Base-by-base conservation (phyloP, 2,113 vertebrate genomes). In the Lampris incognitus region DNA sequence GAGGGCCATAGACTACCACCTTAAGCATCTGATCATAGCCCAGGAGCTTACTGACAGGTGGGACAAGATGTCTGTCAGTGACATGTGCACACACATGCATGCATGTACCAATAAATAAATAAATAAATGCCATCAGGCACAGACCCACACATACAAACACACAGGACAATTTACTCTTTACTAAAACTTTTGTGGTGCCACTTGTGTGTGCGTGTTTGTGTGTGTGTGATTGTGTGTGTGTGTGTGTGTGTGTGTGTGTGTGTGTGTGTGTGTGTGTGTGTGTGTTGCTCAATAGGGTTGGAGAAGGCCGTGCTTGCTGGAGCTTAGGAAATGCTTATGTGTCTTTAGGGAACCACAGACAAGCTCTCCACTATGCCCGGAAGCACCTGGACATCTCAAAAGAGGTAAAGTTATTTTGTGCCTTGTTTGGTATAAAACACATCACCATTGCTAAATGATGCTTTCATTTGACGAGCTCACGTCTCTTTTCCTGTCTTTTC, bases 281-380 rank as follows among this genome's bases (percentile, higher is more conserved):
- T 74, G 56, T 76, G n/a, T 61, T 24, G 24, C 24, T 24, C 5
- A 1, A 13, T 36, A 99, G 98, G 89, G 97, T 99, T 69, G 98
- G 98, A 3, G 98, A 99, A 86, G 97, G 97, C 51, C 95, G 98
- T 67, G 98, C 98, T 0, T 98, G 97, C 90, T 99, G 98, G 98
- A 99, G 98, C 76, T 92, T 99, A 1, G 97, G 97, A 73, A 99
- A 99, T 41, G 97, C 97, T 38, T 98, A 98, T 0, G 91, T 97
- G 72, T 97, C 97, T 54, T 93, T 98, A 86, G 96, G 94, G 69
- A 97, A 95, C 85, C 97, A 96, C 0, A 95, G 96, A 0, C 96
- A 97, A 88, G 98, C 97, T 40, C 91, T 99, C 74, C 95, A 94
- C 79, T 99, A 97, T 4, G 96, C 96, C 63, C 93, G 95, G 70